phyloP scores from a whole-genome alignment of 2,888 invertebrate species.

The Auanema sp. region DNA sequence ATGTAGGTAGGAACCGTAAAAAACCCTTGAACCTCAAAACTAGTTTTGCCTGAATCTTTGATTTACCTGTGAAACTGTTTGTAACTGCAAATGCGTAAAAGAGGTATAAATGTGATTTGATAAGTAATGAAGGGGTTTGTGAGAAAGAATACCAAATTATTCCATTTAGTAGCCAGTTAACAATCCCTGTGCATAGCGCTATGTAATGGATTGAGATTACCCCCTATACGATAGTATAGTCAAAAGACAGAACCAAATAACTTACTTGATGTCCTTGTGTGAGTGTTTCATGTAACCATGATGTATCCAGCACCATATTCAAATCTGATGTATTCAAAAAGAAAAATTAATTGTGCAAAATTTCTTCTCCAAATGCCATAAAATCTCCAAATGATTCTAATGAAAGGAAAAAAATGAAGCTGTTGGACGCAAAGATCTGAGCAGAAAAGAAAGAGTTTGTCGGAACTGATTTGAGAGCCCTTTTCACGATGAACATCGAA shows the following conservation, averaged over 20 bases:
- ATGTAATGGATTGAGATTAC: conserved; percentile 28
- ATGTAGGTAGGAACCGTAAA: conserved; percentile 44
- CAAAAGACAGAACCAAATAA: background rate
- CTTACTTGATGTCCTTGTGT: conserved; percentile 33
- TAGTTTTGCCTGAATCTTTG: background rate
- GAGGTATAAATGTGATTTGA: conserved; percentile 43
- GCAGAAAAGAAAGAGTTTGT: too few species aligned
- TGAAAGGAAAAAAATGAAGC: too few species aligned
- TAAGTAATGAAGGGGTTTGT: conserved; percentile 27
- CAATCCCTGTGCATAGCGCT: conserved; percentile 32
- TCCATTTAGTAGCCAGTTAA: conserved; percentile 40
- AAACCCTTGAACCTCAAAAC: conserved; percentile 27
- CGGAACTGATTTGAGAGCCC: too few species aligned
- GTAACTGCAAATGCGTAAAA: conserved; percentile 46
- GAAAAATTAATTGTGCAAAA: too few species aligned
- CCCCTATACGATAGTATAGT: conserved; percentile 15
- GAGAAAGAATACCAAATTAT: conserved; percentile 44
- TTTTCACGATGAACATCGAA: too few species aligned
- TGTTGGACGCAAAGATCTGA: too few species aligned
- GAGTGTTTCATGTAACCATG: conserved; percentile 34
- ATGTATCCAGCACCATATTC: conserved; percentile 40
- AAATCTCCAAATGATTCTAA: too few species aligned
- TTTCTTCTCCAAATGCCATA: too few species aligned
- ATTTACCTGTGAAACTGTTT: conserved; percentile 40
- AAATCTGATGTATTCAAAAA: background rate